phyloP scores from a whole-genome alignment of 2,888 invertebrate genomes.

The Doris montereyensis region DNA sequence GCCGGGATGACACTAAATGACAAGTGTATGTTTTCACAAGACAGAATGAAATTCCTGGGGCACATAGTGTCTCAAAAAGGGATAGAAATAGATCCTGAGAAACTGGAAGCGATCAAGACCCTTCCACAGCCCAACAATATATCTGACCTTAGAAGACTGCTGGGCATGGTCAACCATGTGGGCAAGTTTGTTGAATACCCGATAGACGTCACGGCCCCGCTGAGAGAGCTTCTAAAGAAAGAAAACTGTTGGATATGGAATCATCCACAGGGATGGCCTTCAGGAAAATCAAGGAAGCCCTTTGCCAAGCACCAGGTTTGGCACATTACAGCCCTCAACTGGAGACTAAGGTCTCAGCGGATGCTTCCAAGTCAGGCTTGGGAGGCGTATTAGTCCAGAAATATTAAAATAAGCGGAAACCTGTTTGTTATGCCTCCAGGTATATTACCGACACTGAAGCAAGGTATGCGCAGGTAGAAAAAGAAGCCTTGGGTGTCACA shows the following conservation, averaged over 20 bases:
- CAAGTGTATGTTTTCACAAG: constrained; percentile 33
- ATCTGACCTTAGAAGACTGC: neutral
- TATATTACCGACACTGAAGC: neutral
- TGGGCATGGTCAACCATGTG: constrained; percentile 17
- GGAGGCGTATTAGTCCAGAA: constrained; percentile 11
- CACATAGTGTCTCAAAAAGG: constrained; percentile 23
- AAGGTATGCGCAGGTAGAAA: neutral
- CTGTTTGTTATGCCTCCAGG: constrained; percentile 17
- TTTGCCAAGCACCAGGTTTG: neutral
- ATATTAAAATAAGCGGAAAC: neutral
- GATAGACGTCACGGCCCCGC: neutral
- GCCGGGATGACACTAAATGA: constrained; percentile 18
- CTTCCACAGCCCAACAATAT: constrained; percentile 1
- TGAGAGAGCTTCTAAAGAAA: neutral
- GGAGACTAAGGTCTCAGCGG: neutral
- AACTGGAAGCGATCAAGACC: neutral
- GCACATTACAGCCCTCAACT: neutral
- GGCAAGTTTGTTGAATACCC: neutral
- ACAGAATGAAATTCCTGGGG: constrained; percentile 28
- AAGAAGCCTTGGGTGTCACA: constrained; percentile 1
- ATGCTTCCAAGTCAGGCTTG: constrained; percentile 2
- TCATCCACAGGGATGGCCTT: neutral
- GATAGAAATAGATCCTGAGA: constrained; percentile 17
- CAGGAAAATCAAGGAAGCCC: neutral
- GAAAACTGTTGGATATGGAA: neutral